Evolutionary conservation across 2,888 invertebrate species (phyloP), one percentile per base, ranked within the genome.

Genomic region (Conomelus anceps): DNA sequence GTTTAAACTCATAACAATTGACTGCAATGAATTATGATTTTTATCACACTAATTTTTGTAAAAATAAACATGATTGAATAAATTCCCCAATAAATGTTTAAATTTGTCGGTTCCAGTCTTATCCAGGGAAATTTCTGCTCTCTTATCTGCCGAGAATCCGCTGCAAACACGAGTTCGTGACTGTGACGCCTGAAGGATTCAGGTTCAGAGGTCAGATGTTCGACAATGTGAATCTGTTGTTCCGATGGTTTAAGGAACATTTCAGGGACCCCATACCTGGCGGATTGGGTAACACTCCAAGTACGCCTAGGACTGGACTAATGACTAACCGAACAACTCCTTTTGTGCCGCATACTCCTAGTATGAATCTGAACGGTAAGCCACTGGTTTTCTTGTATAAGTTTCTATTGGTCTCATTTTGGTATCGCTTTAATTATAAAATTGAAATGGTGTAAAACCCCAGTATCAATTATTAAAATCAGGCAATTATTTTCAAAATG

Each of bases 161-260:
- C 91, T 96, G 96, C 90, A 95, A 97, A 0, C 99, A 99, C 93
- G 99, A 99, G 93, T 99, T 97, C 93, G 95, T 99, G 0, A 97
- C 98, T 0, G 96, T 99, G 0, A 96, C 97, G 1, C 98, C 98
- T 0, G 98, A 99, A 91, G 99, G 99, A 0, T 97, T 98, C 93
- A 95, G 97, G 89, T 99, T 98, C 93, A 94, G 99, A 23, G 96
- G 97, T 91, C 97, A 98, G 92, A 95, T 96, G 93, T 99, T 99
- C 93, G 96, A 97, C 91, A 96, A 97, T 0, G 94, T 98, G 0
- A 95, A 95, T 85, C 94, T 95, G 17, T 93, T 99, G 90, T 95
- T 99, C 92, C 96, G 97, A 90, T 99, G 99, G 99, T 99, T 99
- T 94, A 99, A 99, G 93, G 98, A 98, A 93, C 98, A 99, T 93